Percentiles rank a stretch among this genome's conserved stretches.
Evolutionary conservation across 2,797 vertebrate species (phyloP).

Genomic region (Hyperoplus immaculatus): DNA sequence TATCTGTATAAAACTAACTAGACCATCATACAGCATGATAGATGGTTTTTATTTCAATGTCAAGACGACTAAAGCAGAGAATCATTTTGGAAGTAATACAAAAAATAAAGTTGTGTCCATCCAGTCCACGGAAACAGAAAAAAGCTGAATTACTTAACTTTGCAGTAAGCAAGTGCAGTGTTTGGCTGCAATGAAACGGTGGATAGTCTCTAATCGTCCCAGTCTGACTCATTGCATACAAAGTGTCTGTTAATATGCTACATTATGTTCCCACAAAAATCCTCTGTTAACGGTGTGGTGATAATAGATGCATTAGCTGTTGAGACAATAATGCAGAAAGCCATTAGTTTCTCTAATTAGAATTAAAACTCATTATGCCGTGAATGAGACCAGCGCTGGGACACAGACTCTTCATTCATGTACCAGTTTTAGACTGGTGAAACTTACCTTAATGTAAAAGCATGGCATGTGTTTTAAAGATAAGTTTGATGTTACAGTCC

Average conservation of each 20-base stretch:
- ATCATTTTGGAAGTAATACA: constrained; percentile 11
- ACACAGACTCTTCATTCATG: too few relatives aligned
- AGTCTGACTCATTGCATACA: constrained; percentile 32
- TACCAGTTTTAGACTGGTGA: neutral
- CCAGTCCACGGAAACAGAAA: constrained; percentile 1
- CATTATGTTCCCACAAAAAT: constrained; percentile 16
- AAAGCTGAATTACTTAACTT: constrained; percentile 38
- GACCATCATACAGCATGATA: constrained; percentile 6
- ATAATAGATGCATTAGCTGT: constrained; percentile 14
- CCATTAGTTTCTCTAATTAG: constrained; percentile 12
- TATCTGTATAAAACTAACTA: constrained; percentile 30
- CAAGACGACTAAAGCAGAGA: constrained; percentile 4
- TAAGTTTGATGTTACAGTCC: neutral
- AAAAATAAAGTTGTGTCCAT: too few relatives aligned
- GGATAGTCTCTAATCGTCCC: constrained; percentile 23
- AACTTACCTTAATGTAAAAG: neutral
- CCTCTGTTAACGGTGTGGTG: constrained; percentile 5
- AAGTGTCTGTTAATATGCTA: constrained; percentile 32
- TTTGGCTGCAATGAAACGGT: constrained; percentile 26
- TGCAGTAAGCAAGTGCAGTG: constrained; percentile 31
- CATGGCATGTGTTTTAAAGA: neutral
- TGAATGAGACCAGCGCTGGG: too few relatives aligned
- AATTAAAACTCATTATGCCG: neutral
- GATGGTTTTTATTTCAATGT: constrained; percentile 28
- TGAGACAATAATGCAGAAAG: neutral